Evolutionary conservation across 2,797 vertebrate genomes (phyloP).

Genomic region (Micromesistius poutassou): DNA sequence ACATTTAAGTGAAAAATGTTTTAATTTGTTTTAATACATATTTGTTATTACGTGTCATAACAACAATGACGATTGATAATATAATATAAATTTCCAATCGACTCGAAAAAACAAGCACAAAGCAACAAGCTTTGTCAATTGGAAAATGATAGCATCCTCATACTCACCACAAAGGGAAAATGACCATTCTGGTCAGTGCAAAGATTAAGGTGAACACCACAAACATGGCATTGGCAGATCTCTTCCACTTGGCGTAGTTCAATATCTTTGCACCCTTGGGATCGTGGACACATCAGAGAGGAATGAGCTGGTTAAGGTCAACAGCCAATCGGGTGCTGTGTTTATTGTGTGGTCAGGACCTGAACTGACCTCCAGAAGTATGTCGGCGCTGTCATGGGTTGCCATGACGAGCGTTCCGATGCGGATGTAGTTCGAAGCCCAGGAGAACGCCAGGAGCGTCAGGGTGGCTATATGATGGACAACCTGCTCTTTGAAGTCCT

Average conservation of each 20-base stretch:
- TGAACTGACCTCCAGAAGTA: constrained; percentile 84
- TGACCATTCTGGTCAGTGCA: constrained; percentile 81
- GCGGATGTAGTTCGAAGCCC: constrained; percentile 90
- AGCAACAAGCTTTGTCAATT: not conserved
- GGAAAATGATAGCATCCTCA: not conserved
- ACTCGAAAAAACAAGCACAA: not conserved
- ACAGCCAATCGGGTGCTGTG: not conserved
- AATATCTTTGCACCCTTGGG: constrained; percentile 86
- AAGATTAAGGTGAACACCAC: constrained; percentile 80
- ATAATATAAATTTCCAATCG: too few relatives aligned
- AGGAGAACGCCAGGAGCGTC: constrained; percentile 84
- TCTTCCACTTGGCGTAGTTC: constrained; percentile 84
- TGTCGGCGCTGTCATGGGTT: constrained; percentile 85
- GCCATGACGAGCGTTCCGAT: constrained; percentile 86
- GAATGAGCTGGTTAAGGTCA: not conserved
- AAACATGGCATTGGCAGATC: constrained; percentile 79
- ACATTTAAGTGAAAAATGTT: not conserved
- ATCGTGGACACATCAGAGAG: constrained; percentile 6
- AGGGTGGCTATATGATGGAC: constrained; percentile 90
- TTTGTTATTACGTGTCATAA: too few relatives aligned
- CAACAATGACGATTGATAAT: too few relatives aligned
- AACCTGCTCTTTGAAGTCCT: constrained; percentile 90
- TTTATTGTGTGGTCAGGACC: not conserved
- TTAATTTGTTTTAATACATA: too few relatives aligned
- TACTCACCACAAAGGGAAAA: constrained; percentile 91